Evolutionary conservation across 2,797 vertebrate species (phyloP), one percentile per base, ranked within the genome.

Genomic region (Megalops cyprinoides): DNA sequence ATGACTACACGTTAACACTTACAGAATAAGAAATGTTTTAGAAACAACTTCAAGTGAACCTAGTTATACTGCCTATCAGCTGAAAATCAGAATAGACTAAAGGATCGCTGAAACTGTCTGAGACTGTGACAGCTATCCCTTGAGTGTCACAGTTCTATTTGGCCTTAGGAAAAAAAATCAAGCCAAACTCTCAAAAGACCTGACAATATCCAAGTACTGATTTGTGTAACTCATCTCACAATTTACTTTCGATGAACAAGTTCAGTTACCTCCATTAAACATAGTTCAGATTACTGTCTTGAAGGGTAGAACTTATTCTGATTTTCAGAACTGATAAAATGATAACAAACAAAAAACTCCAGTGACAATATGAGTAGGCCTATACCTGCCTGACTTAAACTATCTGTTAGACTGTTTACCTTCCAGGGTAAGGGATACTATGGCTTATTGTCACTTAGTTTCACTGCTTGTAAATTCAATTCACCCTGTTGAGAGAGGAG

Each of bases 361-460:
- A 67, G 73, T 77, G 67, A 69, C 55, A 84, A 46, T 20, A 83
- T 39, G 4, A 49, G 31, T 74, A n/a, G n/a, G n/a, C n/a, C n/a
- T n/a, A 80, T 74, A 75, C 55, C 51, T 20, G 53, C 28, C 28
- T n/a, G 39, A 69, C 34, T 67, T 7, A 60, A 20, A 37, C n/a
- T 20, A 48, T 75, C 76, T 82, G 14, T 14, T 37, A 78, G 69
- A n/a, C 53, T 51, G 67, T 49, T 73, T 20, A 37, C 20, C 4
- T 55, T 65, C 51, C 60, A 73, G 55, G 48, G 44, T 20, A 69
- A 75, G 34, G 76, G n/a, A 83, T 46, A 51, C 1, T 89, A 91
- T 92, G 90, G 92, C 90, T 93, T 91, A 75, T 62, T 84, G 65
- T 84, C 31, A 15, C 7, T 84, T 42, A 75, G 18, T 76, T 48